Evolutionary conservation across 2,113 vertebrate species (phyloP), one percentile per base, ranked within the genome.

Genomic region (Barbus barbus): DNA sequence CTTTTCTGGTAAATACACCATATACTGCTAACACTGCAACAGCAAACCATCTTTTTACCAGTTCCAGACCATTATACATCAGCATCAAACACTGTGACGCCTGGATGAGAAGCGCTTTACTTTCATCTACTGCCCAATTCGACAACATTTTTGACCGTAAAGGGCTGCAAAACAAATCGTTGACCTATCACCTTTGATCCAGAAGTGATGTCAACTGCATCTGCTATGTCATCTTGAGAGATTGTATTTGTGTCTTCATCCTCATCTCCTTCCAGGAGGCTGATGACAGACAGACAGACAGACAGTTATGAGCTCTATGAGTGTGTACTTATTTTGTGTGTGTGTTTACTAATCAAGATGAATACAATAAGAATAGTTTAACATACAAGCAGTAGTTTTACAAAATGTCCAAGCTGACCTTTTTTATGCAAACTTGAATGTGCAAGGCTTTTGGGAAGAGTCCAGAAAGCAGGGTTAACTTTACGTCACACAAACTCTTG

Each of bases 221-320:
- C 94, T 2, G 93, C 92, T 0, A 98, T 97, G 86, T 97, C 97
- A 0, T 93, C 89, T 87, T 98, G 97, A 20, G 89, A 82, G 33
- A 98, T 93, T 0, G 86, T 94, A 69, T 94, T 95, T 0, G 97
- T 97, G 89, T 98, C 96, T 56, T 97, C 96, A 4, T 91, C 95
- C 33, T 96, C 93, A 7, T 97, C 96, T 11, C 94, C 96, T 88
- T 96, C 96, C 82, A 97, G 87, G 81, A 96, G 97, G n/a, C 97
- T 98, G 88, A 51, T 41, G 88, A 28, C 3, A 86, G 20, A 76
- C 20, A 81, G 85, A 63, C 9, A n/a, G 16, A n/a, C n/a, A n/a
- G n/a, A n/a, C n/a, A n/a, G n/a, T n/a, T n/a, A n/a, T n/a, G n/a
- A n/a, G n/a, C n/a, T n/a, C n/a, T n/a, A n/a, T n/a, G n/a, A n/a